Base-by-base conservation (phyloP, 2,888 invertebrate genomes). In the Himalopsyche kuldschensis region DNA sequence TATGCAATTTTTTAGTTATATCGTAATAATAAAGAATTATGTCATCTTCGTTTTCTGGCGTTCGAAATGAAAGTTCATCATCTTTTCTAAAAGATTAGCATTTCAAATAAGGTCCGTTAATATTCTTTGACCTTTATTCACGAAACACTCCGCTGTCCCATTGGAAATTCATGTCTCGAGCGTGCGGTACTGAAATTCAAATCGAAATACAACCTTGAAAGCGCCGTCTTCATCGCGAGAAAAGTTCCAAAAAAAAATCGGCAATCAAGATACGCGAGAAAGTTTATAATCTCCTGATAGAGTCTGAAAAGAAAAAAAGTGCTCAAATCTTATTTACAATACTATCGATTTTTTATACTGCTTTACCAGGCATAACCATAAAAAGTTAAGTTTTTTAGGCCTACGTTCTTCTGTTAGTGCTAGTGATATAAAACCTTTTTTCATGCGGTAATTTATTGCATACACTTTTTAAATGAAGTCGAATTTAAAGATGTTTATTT, bases 291-390 rank as follows among this genome's bases (percentile, higher is more conserved):
- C 81, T 81, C 76, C 24, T 31, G 81, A 81, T 81, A 81, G n/a
- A n/a, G 83, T 78, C 75, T 83, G 75, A 75, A 81, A 79, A 63
- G 63, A 48, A 46, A 48, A 31, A 76, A 82, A 82, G 84, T 78
- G 41, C 84, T 82, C 75, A 30, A 82, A 81, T 55, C 83, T 80
- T 47, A 78, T 82, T 84, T 82, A 79, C 79, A 84, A 84, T 80
- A 85, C 81, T 85, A 85, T 83, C 85, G 83, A 82, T 55, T 55
- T 55, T 55, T 55, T 55, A 55, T 55, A 55, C 55, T 55, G n/a
- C 24, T 55, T 55, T 55, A 55, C 55, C 24, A 55, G n/a, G 24
- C 24, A n/a, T 24, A 55, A 55, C 55, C 55, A 55, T 55, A 55
- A 55, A 55, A 55, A 55, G 55, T 55, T 20, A 55, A 20, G n/a